Conservation (phyloP, 2,113 vertebrate species). For the Eublepharis macularius region DNA sequence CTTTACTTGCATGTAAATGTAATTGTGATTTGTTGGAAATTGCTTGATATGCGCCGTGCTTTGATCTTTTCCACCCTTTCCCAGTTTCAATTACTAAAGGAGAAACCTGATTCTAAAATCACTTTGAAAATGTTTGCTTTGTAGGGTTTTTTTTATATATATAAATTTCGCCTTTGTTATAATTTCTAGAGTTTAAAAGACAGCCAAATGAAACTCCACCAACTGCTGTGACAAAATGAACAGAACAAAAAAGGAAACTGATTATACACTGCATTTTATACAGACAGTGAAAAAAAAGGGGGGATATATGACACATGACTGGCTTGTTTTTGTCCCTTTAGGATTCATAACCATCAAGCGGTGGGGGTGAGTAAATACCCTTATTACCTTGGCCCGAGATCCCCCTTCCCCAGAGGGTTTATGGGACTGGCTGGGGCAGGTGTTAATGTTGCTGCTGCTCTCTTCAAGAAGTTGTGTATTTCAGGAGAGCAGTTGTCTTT, state of each 20-base stretch:
- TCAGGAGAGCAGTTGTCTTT: too few species aligned
- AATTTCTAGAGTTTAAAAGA: slow-evolving; percentile 13
- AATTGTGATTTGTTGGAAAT: slow-evolving; percentile 18
- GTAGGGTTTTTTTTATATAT: background rate
- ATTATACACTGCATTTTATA: background rate
- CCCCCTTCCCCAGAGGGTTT: background rate
- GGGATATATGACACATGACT: background rate
- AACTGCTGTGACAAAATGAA: background rate
- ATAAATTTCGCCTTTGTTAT: background rate
- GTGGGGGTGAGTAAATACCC: background rate
- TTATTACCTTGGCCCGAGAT: background rate
- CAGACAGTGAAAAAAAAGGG: background rate
- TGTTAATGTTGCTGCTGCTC: too few species aligned
- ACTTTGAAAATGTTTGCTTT: slow-evolving; percentile 9
- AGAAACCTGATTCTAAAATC: background rate
- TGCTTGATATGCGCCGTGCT: background rate
- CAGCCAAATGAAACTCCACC: background rate
- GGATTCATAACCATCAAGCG: background rate
- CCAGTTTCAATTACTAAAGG: background rate
- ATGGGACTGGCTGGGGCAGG: too few species aligned
- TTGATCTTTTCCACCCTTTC: background rate
- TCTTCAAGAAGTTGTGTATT: too few species aligned
- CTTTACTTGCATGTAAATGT: slow-evolving; percentile 21
- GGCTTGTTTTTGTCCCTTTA: background rate
- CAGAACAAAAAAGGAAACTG: background rate